phyloP scores from a whole-genome alignment of 2,113 vertebrate genomes.

The Thamnophis sirtalis region DNA sequence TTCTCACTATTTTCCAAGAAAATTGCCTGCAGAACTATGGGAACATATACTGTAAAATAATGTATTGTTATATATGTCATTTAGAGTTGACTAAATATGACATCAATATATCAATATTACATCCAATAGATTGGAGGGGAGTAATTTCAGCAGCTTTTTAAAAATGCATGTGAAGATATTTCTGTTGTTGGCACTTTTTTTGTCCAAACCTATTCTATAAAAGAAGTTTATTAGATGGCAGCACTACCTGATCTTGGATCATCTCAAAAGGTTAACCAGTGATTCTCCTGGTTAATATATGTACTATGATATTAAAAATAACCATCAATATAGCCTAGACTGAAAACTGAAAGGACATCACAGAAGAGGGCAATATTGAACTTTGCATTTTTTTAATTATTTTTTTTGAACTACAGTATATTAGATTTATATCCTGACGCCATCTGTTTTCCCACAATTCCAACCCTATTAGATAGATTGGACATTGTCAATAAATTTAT shows the following conservation, averaged over 20 bases:
- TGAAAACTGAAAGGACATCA: neutral
- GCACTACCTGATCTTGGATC: neutral
- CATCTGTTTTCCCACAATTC: neutral
- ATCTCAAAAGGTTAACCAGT: neutral
- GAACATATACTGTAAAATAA: neutral
- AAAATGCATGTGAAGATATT: constrained; percentile 14
- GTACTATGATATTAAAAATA: neutral
- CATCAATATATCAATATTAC: neutral
- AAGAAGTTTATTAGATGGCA: neutral
- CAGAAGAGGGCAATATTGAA: neutral
- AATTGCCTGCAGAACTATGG: neutral
- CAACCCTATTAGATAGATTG: neutral
- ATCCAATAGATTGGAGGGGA: neutral
- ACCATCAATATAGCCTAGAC: neutral
- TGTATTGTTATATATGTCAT: neutral
- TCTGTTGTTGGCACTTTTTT: constrained; percentile 28
- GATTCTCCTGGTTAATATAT: neutral
- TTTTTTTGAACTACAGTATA: neutral
- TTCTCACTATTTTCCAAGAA: neutral
- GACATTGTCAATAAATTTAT: neutral
- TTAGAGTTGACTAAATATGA: neutral
- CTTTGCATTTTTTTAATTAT: neutral
- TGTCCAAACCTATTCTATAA: neutral
- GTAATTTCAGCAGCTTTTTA: neutral
- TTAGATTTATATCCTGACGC: neutral